phyloP scores from a whole-genome alignment of 2,888 invertebrate genomes.

The Altica lythri region DNA sequence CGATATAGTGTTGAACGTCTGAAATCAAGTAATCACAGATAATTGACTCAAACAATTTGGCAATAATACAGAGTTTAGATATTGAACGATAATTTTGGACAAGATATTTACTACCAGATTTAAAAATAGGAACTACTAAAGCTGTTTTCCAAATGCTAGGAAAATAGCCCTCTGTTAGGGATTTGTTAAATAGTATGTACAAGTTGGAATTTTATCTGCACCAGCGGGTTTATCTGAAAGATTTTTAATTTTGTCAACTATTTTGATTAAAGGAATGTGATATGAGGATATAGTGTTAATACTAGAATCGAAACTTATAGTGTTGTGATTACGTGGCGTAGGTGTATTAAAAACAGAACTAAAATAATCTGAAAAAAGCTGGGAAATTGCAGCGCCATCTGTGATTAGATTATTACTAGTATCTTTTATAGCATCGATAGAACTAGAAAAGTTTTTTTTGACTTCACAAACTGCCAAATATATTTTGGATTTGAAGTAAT shows the following conservation, averaged over 20 bases:
- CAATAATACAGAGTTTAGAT: background rate
- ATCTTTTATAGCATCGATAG: background rate
- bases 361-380: too few relatives aligned
- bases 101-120: background rate
- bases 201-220: too few relatives aligned
- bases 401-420: too few relatives aligned
- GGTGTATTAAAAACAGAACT: too few relatives aligned
- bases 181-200: too few relatives aligned
- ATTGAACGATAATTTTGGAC: background rate
- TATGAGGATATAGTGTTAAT: too few relatives aligned
- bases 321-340: background rate
- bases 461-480: slow-evolving; percentile 3
- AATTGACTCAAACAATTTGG: background rate
- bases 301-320: background rate
- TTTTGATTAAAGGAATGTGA: background rate
- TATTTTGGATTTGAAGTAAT: background rate
- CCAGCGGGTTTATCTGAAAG: background rate
- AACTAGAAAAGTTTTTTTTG: background rate
- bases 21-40: background rate
- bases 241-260: background rate
- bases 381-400: background rate
- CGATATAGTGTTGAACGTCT: background rate
- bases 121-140: background rate
- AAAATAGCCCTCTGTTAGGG: background rate
- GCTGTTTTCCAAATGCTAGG: too few relatives aligned